A percentile compares a stretch with the other conserved stretches of the same genome.
phyloP scores from a whole-genome alignment of 2,888 invertebrate species.

The Pardosa pseudoannulata region DNA sequence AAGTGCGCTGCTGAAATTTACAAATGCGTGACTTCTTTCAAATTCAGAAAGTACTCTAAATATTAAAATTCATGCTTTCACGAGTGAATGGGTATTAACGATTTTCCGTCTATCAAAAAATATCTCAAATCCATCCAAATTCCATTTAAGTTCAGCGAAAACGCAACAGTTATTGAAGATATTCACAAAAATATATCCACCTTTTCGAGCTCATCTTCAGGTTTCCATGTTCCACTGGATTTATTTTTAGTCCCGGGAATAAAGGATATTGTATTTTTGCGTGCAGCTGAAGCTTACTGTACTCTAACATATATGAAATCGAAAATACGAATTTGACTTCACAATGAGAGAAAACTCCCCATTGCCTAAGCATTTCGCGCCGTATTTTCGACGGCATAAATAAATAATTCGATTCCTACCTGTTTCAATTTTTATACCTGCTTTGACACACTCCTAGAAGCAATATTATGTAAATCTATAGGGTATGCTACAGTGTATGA shows the following conservation, averaged over 20 bases:
- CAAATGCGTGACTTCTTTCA: too few species aligned
- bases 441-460: not conserved
- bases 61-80: too few species aligned
- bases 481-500: too few species aligned
- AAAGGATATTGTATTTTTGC: conserved; percentile 10
- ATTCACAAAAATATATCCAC: not conserved
- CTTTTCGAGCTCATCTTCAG: not conserved
- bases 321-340: not conserved
- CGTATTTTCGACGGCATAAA: not conserved
- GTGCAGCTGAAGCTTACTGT: not conserved
- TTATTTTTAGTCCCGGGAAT: not conserved
- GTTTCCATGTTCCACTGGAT: not conserved
- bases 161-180: not conserved
- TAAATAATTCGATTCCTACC: not conserved
- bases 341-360: not conserved
- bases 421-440: not conserved
- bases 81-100: too few species aligned
- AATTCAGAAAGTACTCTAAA: too few species aligned
- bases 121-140: not conserved
- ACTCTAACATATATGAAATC: not conserved
- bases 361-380: not conserved
- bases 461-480: too few species aligned
- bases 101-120: not conserved
- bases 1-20: too few species aligned
- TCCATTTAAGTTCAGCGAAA: not conserved